A percentile compares a stretch with the other conserved stretches of the same genome.
Conservation (phyloP, 2,888 invertebrate species). For the Eupithecia vulgata region DNA sequence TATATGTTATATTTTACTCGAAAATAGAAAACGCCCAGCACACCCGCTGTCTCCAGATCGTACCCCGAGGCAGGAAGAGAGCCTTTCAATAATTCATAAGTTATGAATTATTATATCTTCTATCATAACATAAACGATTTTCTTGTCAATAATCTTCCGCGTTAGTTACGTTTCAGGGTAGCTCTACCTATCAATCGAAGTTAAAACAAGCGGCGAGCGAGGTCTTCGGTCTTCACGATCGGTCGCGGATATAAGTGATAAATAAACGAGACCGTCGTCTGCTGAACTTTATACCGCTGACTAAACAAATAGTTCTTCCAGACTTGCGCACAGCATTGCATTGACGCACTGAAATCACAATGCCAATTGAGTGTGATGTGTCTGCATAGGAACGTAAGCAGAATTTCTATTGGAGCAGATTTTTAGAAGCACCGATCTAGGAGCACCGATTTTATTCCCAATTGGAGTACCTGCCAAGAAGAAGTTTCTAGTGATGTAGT, state of each 20-base stretch:
- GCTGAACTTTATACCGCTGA: conserved; percentile 10
- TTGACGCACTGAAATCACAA: too few species aligned
- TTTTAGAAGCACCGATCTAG: too few species aligned
- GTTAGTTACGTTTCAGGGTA: conserved; percentile 20
- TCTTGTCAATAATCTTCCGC: not conserved
- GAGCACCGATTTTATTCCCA: too few species aligned
- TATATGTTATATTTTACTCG: too few species aligned
- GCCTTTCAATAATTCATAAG: not conserved
- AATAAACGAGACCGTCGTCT: conserved; percentile 14
- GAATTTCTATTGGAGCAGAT: too few species aligned
- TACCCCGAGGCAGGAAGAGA: too few species aligned
- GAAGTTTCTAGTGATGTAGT: too few species aligned
- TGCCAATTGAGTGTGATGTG: not conserved
- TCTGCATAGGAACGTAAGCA: not conserved
- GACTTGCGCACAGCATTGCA: not conserved
- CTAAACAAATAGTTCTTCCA: not conserved
- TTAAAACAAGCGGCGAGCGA: conserved; percentile 14
- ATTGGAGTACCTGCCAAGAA: too few species aligned
- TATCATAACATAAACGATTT: not conserved
- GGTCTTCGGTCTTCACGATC: conserved; percentile 13
- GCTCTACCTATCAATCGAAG: conserved; percentile 11
- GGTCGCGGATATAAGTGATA: conserved; percentile 19
- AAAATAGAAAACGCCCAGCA: too few species aligned
- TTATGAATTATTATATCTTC: too few species aligned
- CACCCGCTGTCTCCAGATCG: too few species aligned